Conservation (phyloP, 2,113 vertebrate genomes). For the Microtus pennsylvanicus region DNA sequence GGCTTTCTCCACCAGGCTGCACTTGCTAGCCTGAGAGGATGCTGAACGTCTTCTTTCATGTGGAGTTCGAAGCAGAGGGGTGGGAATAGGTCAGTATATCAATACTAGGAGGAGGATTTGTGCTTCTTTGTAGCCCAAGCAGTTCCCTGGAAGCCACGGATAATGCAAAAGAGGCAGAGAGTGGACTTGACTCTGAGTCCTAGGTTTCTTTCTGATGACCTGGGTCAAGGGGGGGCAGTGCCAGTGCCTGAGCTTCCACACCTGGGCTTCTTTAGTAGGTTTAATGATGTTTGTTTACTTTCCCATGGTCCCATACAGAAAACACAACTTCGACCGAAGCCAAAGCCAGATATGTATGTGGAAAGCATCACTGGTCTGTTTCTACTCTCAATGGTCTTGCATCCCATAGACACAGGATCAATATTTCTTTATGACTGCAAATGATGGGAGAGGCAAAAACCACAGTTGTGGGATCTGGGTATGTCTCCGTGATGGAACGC, state of each 20-base stretch:
- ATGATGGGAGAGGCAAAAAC: not conserved
- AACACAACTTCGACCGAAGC: not conserved
- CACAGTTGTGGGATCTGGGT: not conserved
- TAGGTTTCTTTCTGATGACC: not conserved
- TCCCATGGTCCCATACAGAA: not conserved
- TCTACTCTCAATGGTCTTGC: not conserved
- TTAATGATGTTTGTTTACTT: not conserved
- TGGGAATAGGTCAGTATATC: not conserved
- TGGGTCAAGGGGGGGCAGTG: not conserved
- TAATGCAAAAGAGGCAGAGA: not conserved
- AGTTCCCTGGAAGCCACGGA: not conserved
- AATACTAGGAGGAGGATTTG: not conserved
- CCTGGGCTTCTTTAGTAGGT: not conserved
- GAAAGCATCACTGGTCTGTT: not conserved
- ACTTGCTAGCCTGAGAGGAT: not conserved
- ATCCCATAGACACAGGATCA: not conserved
- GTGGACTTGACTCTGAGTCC: not conserved
- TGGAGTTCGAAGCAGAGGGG: constrained; percentile 42
- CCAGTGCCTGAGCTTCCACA: not conserved
- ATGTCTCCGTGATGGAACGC: not conserved
- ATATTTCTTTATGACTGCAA: not conserved
- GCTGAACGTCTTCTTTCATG: not conserved
- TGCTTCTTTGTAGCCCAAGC: constrained; percentile 41
- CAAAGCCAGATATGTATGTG: not conserved
- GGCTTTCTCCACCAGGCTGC: not conserved